Evolutionary conservation across 2,113 vertebrate genomes (phyloP), one percentile per base, ranked within the genome.

Genomic region (Pelodiscus sinensis): DNA sequence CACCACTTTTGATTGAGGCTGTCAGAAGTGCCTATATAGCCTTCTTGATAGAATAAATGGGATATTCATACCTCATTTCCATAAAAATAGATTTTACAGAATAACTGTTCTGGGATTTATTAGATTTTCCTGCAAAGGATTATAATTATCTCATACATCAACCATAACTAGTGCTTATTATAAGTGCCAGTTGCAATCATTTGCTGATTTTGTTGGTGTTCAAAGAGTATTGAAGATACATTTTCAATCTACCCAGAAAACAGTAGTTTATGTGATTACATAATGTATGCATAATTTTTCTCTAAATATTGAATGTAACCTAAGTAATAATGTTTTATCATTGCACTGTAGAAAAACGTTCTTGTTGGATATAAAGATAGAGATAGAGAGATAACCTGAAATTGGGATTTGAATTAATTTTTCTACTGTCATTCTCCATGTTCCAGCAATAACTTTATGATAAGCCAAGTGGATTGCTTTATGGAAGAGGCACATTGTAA

Each of bases 11-110:
- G 92, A 97, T 35, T 68, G 92, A 88, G 80, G 82, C 92, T 97
- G 95, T 96, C 95, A 97, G 85, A 87, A 85, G 12, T 95, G 85
- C 81, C 95, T 94, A 78, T 75, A 90, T 68, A 93, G 27, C 88
- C 85, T 52, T 95, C 89, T 94, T 18, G 31, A 62, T 97, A 3
- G 91, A 97, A 98, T 96, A 87, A 97, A 97, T 95, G 80, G 0
- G 1, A 95, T 94, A 96, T 93, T 97, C 90, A 95, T 56, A 62
- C 81, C 86, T 96, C 83, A 97, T 98, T 98, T 98, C 93, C 97
- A 97, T 97, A 97, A 98, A 98, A 97, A 97, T 93, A 86, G 92
- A 96, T 96, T 97, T 97, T 94, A 94, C 86, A 96, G 86, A 97
- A 95, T 94, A 97, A 94, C 90, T 96, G 85, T 90, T 94, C 85